Evolutionary conservation across 2,888 invertebrate species (phyloP), one percentile per base, ranked within the genome.

Genomic region (Imbricaverruca yamaguchii): DNA sequence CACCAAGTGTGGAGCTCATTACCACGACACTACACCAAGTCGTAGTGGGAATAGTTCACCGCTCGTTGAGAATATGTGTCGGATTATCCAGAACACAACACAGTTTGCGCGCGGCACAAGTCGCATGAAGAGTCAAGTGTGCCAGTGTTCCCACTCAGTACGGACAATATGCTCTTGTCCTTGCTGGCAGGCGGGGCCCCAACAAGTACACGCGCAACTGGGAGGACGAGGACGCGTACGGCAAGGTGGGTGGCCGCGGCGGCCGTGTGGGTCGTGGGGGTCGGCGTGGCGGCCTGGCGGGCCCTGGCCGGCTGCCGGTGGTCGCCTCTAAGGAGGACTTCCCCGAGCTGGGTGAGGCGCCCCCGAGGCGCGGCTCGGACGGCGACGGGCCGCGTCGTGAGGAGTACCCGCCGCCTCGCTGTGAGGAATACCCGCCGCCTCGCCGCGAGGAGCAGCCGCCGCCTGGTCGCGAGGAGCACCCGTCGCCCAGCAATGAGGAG

Each of bases 191-290:
- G 0, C 94, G 96, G 81, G 95, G 96, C 0, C 96, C 96, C 0
- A 95, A 93, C 86, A 96, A 95, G 87, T 96, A 96, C 87, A 94
- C 93, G 0, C 91, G 96, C 18, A 95, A 94, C 82, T 96, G 96
- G 95, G 95, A 96, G 86, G 96, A 96, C 86, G 95, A 94, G 86
- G 94, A 94, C 86, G 96, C 96, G 0, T 96, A 96, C 87, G 89
- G 91, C 39, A 92, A 93, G 84, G 88, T 89, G 6, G 82, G 84
- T 21, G 83, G 85, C 12, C 84, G 86, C 9, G 84, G 83, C 23
- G 79, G 82, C 12, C 80, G 81, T 2, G 81, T 80, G 13, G 81
- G 81, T 18, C 78, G 83, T n/a, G 80, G 83, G 25, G 83, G 83
- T 9, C 69, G 84, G 13, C n/a, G 81, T 77, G 53, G 80, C 74